Conservation (phyloP, 2,113 vertebrate species). For the Phoxinus phoxinus region DNA sequence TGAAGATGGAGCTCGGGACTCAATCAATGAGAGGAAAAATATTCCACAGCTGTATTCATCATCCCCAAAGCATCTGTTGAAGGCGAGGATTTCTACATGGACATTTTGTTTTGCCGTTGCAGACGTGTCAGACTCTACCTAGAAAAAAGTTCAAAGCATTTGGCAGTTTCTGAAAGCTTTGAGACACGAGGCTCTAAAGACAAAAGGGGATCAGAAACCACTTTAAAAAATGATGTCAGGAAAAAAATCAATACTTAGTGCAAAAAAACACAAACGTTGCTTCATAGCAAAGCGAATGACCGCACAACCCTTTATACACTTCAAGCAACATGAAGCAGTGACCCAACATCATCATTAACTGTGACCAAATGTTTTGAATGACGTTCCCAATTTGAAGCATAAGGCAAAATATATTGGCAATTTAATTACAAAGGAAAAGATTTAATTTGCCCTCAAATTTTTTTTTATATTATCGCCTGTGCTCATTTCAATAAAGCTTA, state of each 20-base stretch:
- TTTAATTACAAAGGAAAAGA: constrained; percentile 25
- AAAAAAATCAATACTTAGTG: constrained; percentile 44
- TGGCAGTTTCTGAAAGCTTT: constrained; percentile 46
- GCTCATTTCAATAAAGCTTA: constrained; percentile 44
- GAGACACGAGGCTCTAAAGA: constrained; percentile 45
- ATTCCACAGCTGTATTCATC: not conserved
- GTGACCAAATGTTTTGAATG: constrained; percentile 32
- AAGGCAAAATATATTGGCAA: not conserved
- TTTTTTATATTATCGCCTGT: constrained; percentile 13
- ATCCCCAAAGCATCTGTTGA: constrained; percentile 7
- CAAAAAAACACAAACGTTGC: constrained; percentile 44
- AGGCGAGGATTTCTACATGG: constrained; percentile 38
- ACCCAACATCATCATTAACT: constrained; percentile 23
- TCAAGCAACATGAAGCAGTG: constrained; percentile 19
- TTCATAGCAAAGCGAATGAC: constrained; percentile 6
- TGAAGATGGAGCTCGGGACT: not conserved
- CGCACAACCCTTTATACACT: not conserved
- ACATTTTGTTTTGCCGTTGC: constrained; percentile 48
- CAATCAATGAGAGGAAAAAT: constrained; percentile 22
- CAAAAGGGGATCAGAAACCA: constrained; percentile 53
- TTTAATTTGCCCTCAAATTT: constrained; percentile 29
- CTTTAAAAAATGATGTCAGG: constrained; percentile 50
- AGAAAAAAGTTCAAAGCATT: constrained; percentile 48
- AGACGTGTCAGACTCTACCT: constrained; percentile 34
- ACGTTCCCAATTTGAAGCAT: constrained; percentile 2